These are phyloP conservation scores for Microctenopoma stevenorrisi DNA, from an alignment of 2,797 vertebrate genomes.

Conservation along the genomic window DNA sequence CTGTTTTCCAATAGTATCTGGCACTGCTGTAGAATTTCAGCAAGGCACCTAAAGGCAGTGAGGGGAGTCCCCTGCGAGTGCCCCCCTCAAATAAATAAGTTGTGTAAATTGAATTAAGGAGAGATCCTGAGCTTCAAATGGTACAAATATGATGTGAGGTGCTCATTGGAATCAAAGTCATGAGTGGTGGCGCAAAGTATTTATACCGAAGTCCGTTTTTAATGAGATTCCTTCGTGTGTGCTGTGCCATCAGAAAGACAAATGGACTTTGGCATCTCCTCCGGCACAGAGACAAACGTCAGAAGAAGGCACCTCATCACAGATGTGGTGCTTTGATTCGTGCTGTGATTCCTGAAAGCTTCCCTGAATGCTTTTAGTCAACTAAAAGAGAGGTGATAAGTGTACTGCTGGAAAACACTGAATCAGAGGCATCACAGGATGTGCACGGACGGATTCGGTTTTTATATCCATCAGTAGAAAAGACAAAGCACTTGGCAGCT, in stretches of 20 bases:
- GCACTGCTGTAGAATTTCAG: slow-evolving; percentile 21
- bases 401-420: not conserved
- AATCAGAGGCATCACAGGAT: slow-evolving; percentile 1
- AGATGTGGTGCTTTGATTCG: slow-evolving; percentile 18
- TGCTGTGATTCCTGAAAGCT: not conserved
- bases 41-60: slow-evolving; percentile 8
- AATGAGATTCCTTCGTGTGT: slow-evolving; percentile 2
- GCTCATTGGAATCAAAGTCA: slow-evolving; percentile 14
- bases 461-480: too few relatives aligned
- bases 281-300: slow-evolving; percentile 22
- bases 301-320: slow-evolving; percentile 21
- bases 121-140: slow-evolving; percentile 20
- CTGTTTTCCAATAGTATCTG: not conserved
- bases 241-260: slow-evolving; percentile 5
- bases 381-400: not conserved
- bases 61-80: slow-evolving; percentile 17
- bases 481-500: too few relatives aligned
- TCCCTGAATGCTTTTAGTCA: not conserved
- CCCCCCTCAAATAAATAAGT: slow-evolving; percentile 35
- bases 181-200: slow-evolving; percentile 8
- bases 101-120: slow-evolving; percentile 16
- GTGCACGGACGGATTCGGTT: not conserved
- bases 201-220: slow-evolving; percentile 6
- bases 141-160: slow-evolving; percentile 11
- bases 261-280: slow-evolving; percentile 37